Evolutionary conservation across 2,888 invertebrate species (phyloP).

Genomic region (Phyto melanocephala): DNA sequence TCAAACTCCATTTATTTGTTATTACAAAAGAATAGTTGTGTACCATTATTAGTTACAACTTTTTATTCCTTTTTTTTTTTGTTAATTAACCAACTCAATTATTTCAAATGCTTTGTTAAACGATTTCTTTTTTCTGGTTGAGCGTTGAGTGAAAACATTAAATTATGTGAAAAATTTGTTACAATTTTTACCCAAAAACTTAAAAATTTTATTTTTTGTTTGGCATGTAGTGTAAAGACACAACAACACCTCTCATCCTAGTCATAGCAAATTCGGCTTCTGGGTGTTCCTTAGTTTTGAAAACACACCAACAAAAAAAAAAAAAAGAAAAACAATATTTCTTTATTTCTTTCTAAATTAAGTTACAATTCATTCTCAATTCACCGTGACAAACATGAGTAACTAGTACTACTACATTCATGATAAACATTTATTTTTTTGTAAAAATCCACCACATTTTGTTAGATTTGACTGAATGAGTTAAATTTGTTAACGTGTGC

Average conservation of each 20-base stretch:
- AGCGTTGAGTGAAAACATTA: conserved; percentile 6
- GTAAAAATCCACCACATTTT: background rate
- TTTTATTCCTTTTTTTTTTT: background rate
- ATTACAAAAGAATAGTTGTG: background rate
- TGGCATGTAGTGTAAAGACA: conserved; percentile 18
- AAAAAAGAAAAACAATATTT: conserved; percentile 37
- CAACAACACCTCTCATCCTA: conserved; percentile 29
- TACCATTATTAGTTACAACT: background rate
- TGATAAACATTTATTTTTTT: background rate
- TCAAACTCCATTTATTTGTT: conserved; percentile 29
- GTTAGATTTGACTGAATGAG: conserved; percentile 41
- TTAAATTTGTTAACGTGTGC: conserved; percentile 32
- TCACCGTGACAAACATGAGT: conserved; percentile 28
- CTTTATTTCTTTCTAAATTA: conserved; percentile 1
- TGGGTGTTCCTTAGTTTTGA: conserved; percentile 53
- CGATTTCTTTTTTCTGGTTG: background rate
- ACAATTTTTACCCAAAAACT: conserved; percentile 35
- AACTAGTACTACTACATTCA: background rate
- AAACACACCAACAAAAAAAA: too few species aligned
- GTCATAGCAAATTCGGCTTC: conserved; percentile 50
- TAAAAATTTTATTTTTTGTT: conserved; percentile 5
- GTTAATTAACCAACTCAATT: conserved; percentile 1
- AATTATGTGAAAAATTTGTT: conserved; percentile 46
- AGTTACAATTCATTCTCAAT: conserved; percentile 23
- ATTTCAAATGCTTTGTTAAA: conserved; percentile 41